Evolutionary conservation across 2,113 vertebrate species (phyloP), one percentile per base, ranked within the genome.

Genomic region (Opisthocomus hoazin): DNA sequence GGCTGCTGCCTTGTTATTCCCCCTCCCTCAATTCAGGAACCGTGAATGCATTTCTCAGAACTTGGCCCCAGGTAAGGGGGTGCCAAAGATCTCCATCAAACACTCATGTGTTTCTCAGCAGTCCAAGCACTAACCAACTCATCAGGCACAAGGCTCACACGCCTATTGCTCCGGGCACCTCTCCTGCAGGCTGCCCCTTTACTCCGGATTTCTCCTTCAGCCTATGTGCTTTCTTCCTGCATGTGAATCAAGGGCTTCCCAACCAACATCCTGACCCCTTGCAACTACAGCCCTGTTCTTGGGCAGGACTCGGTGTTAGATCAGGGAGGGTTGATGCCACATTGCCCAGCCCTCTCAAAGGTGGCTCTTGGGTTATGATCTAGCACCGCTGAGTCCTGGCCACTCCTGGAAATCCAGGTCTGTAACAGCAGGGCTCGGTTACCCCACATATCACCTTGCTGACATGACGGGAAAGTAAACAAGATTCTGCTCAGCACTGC

Each of bases 381-480:
- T 32, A 32, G 34, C 69, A 43, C 80, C 69, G 74, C 1, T 0
- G 51, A 71, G 57, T 5, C 61, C 48, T 39, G 84, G 48, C 36
- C 37, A 8, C 69, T 79, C 61, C 70, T 69, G 84, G 70, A 82
- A 89, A 87, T 70, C 53, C 2, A 2, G 91, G 34, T 12, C 57
- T 46, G 46, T 41, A n/a, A 15, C 73, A 84, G 86, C 77, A 71
- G 60, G 73, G 70, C 66, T 50, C 5, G 4, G 43, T 27, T 86
- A 51, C 69, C 68, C 91, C 4, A 15, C 4, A 0, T 18, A 76
- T 88, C 93, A 94, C 92, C 94, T 91, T 60, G 60, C 76, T 87
- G 88, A 89, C 84, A 81, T 1, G 37, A 94, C 57, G 88, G 65
- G 90, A 95, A 96, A 95, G 83, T 60, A 95, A 97, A 96, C 80